Evolutionary conservation across 2,888 invertebrate genomes (phyloP), one percentile per base, ranked within the genome.

Genomic region (Selenia dentaria): DNA sequence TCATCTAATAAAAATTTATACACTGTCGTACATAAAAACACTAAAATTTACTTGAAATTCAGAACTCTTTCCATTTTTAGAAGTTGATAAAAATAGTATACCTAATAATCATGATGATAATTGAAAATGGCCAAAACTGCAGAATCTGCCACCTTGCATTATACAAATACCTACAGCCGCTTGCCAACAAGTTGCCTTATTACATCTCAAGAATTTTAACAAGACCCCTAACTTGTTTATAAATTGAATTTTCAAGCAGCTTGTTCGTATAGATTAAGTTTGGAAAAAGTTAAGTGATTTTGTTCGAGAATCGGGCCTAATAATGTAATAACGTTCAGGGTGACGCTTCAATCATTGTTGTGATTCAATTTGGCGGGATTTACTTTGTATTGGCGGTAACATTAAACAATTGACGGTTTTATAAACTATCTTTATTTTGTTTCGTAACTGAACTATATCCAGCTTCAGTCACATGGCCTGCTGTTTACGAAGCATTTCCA

Each of bases 201-300:
- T 81, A 85, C 86, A 83, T 74, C 75, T 72, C 67, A 83, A 83
- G 85, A 87, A 88, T 87, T 85, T 88, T 86, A 86, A 88, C 86
- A 74, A 88, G 85, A 79, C 75, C 82, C 22, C 76, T 80, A 88
- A 89, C 88, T 89, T 87, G 88, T 86, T 83, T 83, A 79, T 74
- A 87, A 89, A 89, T 89, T 89, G 83, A 88, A 88, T 89, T 88
- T 69, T 81, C 72, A 67, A 69, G 73, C 87, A 83, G 83, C 83
- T 79, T 83, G 85, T 77, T 82, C 77, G 72, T 74, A 77, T 77
- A 84, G 83, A 85, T 88, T 86, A 85, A 86, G 75, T 87, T 86
- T 75, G 54, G 70, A 67, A 79, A 83, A 85, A 88, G 74, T 87
- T 87, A 67, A 72, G 78, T 79, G 80, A 82, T 81, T 83, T 70